Base-by-base conservation (phyloP, 2,113 vertebrate genomes). In the Rafetus swinhoei region DNA sequence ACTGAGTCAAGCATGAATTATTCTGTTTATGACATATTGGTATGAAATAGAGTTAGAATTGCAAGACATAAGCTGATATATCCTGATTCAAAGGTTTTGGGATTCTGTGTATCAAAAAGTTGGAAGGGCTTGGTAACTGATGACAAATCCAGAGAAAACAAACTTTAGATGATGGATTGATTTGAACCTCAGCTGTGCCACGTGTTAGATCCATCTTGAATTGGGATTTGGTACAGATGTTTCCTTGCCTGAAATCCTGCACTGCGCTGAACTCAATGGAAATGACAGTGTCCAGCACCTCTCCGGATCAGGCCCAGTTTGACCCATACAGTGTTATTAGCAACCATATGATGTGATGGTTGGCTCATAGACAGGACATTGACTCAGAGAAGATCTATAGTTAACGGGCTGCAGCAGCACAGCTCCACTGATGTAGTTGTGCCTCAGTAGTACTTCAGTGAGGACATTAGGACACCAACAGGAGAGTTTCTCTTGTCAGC, bases 1-100 rank as follows among this genome's bases (percentile, higher is more conserved):
- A 27, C 6, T 69, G 15, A 14, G 32, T 15, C 54, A 79, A 81
- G 24, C 82, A 82, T 85, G 72, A 93, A 62, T 21, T 90, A 87
- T 88, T 92, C 72, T 94, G 35, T 89, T 95, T 95, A 65, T 93
- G 82, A 90, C 81, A 77, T 6, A 21, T n/a, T 74, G 54, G 24
- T 91, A 82, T 89, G 85, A 90, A 85, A 62, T 24, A 52, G 74
- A 52, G 74, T 10, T 50, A 92, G 53, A 87, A 93, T 93, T 82
- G 50, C 13, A 88, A 86, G 81, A 65, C 84, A 80, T 85, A 60
- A 54, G 11, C 65, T 95, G 22, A 65, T 85, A 81, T 60, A 14
- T 87, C 65, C 45, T 18, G 87, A 7, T 19, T 72, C 74, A 29
- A 13, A 84, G 25, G 53, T 91, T 95, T 92, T 29, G 87, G 53